Evolutionary conservation across 2,888 invertebrate species (phyloP), one percentile per base, ranked within the genome.

Genomic region (Thelaira solivaga): DNA sequence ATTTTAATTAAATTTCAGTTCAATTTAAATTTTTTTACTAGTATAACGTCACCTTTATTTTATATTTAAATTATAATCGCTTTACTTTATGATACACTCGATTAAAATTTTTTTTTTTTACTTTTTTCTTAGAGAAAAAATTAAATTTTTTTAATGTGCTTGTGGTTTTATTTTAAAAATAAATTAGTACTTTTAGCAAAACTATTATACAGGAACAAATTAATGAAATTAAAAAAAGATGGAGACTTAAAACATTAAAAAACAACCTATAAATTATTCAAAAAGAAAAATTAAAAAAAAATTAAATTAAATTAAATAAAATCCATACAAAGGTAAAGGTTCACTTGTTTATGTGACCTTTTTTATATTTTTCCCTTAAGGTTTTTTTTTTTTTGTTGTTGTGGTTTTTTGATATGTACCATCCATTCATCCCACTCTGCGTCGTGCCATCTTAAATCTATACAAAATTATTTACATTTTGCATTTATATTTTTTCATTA

Each of bases 221-320:
- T 64, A 49, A 61, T 39, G 65, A 72, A 51, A 31, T 36, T 29
- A 47, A 13, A 59, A 61, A 61, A 20, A 49, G 57, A 57, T 51
- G 47, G 13, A 57, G 57, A 59, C 65, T 71, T 78, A 74, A 74
- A 74, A 78, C 74, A 74, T 47, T 78, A 74, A 78, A 72, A 74
- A 78, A 78, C 78, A 78, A 78, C 78, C 78, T 78, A 78, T 61
- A 61, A 78, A 78, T 74, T 78, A 78, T 71, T 65, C 61, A 69
- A 65, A 65, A 78, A 31, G 6, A 8, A 74, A 59, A 49, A 31
- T 47, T n/a, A n/a, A n/a, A n/a, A n/a, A n/a, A n/a, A n/a, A n/a
- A n/a, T n/a, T n/a, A n/a, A n/a, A n/a, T n/a, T n/a, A n/a, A n/a
- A n/a, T n/a, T n/a, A n/a, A n/a, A n/a, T n/a, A n/a, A n/a, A n/a